Evolutionary conservation across 2,113 vertebrate genomes (phyloP), one percentile per base, ranked within the genome.

Genomic region (Platanista minor): DNA sequence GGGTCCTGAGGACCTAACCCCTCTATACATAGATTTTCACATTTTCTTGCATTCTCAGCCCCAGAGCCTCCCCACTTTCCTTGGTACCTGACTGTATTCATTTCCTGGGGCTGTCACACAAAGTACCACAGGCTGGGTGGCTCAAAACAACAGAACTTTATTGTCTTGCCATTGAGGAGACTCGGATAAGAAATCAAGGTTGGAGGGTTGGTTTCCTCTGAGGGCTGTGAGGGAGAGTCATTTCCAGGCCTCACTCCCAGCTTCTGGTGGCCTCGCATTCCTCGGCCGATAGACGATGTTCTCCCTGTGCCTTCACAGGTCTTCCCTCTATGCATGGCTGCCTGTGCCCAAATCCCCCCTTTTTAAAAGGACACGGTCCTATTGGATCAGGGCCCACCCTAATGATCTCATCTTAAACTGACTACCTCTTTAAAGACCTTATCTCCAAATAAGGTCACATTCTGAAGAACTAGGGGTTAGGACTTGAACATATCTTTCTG

Each of bases 121-220:
- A 46, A 29, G 10, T 3, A 3, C 31, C 31, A n/a, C 3, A 41
- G 5, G 33, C 8, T 43, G 20, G 1, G 2, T 17, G 4, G 2
- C 61, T 86, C 27, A 6, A 41, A 75, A 62, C 67, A 17, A 20
- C 25, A 46, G 20, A 33, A 43, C 17, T 15, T 17, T 8, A 21
- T 14, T 4, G 25, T 46, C 72, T 74, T 52, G 27, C 31, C 15
- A 1, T 23, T 54, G 20, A 41, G 86, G 27, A 41, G 7, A 41
- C 13, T 1, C 21, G 46, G 64, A 12, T 31, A 12, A 25, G n/a
- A 77, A 5, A 31, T n/a, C 17, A 3, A 2, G 36, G n/a, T 54
- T 27, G 9, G 43, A 17, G 39, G 18, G 3, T 23, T n/a, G 8
- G 52, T n/a, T 64, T 8, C 62, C n/a, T 27, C 36, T 18, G 43